A percentile compares a stretch with the other conserved stretches of the same genome.
phyloP scores from a whole-genome alignment of 2,888 invertebrate genomes.

The Tillus elongatus region DNA sequence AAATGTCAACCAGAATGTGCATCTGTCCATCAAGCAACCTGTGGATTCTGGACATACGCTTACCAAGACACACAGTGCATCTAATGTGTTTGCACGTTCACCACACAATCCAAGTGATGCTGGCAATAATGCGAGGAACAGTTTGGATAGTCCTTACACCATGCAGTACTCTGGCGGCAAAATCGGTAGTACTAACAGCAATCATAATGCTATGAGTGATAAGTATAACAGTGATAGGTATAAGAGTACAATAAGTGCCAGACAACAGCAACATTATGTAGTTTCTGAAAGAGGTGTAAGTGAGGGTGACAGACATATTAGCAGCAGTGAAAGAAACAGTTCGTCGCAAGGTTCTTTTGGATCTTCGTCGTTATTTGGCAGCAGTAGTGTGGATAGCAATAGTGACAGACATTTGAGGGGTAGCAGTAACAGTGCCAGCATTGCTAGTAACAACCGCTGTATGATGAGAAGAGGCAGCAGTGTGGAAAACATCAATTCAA shows the following conservation, averaged over 20 bases:
- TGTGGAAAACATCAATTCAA: constrained; percentile 35
- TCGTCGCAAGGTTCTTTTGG: too few species aligned
- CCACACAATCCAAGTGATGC: constrained; percentile 15
- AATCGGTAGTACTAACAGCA: constrained; percentile 23
- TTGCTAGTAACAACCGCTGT: constrained; percentile 12
- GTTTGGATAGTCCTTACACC: constrained; percentile 28
- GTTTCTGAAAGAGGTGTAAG: too few species aligned
- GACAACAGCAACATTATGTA: too few species aligned
- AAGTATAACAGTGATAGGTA: constrained; percentile 18
- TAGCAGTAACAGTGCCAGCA: too few species aligned
- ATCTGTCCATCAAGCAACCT: constrained; percentile 22
- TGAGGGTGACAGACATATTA: constrained; percentile 2
- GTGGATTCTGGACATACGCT: constrained; percentile 29
- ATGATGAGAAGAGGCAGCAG: constrained; percentile 34
- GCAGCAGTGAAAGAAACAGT: constrained; percentile 16
- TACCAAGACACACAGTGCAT: constrained; percentile 40
- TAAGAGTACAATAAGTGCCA: too few species aligned
- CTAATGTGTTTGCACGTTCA: constrained; percentile 35
- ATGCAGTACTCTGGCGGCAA: constrained; percentile 28
- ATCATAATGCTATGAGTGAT: constrained; percentile 20
- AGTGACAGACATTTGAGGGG: constrained; percentile 14
- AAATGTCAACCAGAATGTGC: constrained; percentile 26
- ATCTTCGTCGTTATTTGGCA: too few species aligned
- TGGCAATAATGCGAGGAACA: constrained; percentile 28
- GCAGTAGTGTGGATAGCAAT: constrained; percentile 19